Evolutionary conservation across 37 sponge, comb jelly and placozoan genomes (phyloP), one percentile per base, ranked within the genome.

Genomic region (Aphrocallistes beatrix): DNA sequence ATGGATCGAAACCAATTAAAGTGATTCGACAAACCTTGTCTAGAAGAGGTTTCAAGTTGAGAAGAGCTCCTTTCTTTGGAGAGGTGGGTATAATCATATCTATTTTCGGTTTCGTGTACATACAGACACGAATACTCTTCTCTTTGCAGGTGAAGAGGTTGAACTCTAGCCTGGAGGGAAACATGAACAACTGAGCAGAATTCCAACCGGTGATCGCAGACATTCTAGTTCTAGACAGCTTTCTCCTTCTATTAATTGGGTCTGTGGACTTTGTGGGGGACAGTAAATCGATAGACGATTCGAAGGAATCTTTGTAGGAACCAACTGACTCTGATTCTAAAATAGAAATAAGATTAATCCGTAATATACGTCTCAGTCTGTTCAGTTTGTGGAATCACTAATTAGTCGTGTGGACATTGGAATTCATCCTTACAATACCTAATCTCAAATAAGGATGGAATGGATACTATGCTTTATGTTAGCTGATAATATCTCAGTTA

Each of bases 1-100:
- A n/a, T n/a, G n/a, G n/a, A n/a, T n/a, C n/a, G n/a, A n/a, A n/a
- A n/a, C n/a, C n/a, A n/a, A n/a, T n/a, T n/a, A n/a, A n/a, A n/a
- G n/a, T n/a, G n/a, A n/a, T n/a, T n/a, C n/a, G n/a, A n/a, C n/a
- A n/a, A 25, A 60, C 75, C 75, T 60, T 60, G 8, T 60, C 75
- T 3, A 60, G 75, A 25, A 19, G 75, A 3, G 75, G 75, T 30
- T 60, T 60, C 10, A 60, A 30, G 21, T 60, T 60, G 8, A 13
- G 8, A 6, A 30, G 75, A 19, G n/a, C 34, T 13, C 75, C 75
- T 30, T 60, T 60, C 6, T 30, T 13, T 6, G 75, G 75, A 19
- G 75, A 19, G 34, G 75, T 60, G 10, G 75, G 75, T 60, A 60
- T 60, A 60, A 60, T 13, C 75, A 60, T 60, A 60, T 60, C 75